A percentile compares a stretch with the other conserved stretches of the same genome.
Conservation (phyloP, 2,797 vertebrate species). For the Erethizon dorsatum region DNA sequence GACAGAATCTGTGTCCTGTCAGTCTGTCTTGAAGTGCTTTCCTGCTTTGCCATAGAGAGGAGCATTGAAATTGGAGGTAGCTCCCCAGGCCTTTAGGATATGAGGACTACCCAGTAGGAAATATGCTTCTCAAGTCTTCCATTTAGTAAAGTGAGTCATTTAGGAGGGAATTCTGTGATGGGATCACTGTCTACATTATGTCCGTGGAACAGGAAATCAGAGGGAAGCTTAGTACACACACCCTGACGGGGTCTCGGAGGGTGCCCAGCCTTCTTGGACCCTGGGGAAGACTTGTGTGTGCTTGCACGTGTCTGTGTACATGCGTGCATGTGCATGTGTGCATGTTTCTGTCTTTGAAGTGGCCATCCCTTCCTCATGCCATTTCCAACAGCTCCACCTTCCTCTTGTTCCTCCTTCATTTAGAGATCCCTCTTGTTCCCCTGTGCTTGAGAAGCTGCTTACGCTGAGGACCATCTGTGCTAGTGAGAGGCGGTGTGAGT, state of each 20-base stretch:
- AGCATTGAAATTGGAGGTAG: background rate
- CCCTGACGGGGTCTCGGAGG: background rate
- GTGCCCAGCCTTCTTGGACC: background rate
- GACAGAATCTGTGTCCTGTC: background rate
- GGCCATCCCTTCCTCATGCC: constrained; percentile 68
- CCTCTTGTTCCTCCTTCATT: constrained; percentile 82
- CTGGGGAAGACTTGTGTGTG: background rate
- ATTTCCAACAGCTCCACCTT: constrained; percentile 72
- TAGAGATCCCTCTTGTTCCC: constrained; percentile 82
- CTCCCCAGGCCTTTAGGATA: background rate
- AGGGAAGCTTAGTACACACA: constrained; percentile 51
- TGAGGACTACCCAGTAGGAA: background rate
- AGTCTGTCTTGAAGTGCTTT: accelerated
- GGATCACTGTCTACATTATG: constrained; percentile 57
- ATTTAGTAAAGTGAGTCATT: background rate
- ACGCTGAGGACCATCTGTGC: constrained; percentile 85
- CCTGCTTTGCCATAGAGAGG: background rate
- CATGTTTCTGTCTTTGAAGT: constrained; percentile 69
- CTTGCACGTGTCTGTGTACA: background rate
- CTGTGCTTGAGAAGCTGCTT: constrained; percentile 88
- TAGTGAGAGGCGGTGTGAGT: constrained; percentile 54
- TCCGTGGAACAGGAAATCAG: constrained; percentile 27
- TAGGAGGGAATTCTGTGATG: constrained; percentile 23
- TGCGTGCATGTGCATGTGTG: background rate
- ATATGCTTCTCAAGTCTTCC: background rate